A percentile compares a stretch with the other conserved stretches of the same genome.
These are phyloP conservation scores for Grantiella picta DNA, from an alignment of 2,113 vertebrate genomes.

Conservation along the genomic window DNA sequence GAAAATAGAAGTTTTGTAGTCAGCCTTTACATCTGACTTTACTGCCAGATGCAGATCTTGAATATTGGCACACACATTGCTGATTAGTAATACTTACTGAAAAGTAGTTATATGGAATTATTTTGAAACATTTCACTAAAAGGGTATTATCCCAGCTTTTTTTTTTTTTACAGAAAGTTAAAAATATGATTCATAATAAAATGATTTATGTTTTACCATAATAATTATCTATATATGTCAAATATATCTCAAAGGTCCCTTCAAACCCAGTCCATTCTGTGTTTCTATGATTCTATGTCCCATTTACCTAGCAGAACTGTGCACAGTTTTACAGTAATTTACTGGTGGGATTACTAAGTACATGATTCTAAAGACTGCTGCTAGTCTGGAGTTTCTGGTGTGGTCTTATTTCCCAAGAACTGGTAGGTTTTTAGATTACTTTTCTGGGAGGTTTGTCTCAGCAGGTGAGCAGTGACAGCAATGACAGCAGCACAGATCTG, in stretches of 20 bases:
- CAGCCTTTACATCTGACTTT: neutral
- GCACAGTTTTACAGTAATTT: neutral
- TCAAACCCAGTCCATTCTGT: neutral
- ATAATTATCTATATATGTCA: neutral
- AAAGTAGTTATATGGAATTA: neutral
- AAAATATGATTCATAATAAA: neutral
- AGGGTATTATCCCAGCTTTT: neutral
- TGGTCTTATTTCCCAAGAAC: neutral
- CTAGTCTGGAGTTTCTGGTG: neutral
- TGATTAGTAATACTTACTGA: neutral
- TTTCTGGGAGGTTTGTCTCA: neutral
- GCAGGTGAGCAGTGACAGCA: neutral
- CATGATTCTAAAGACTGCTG: neutral
- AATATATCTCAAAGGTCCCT: no score
- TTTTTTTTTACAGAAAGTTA: neutral
- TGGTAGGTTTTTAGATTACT: neutral
- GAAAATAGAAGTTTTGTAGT: neutral
- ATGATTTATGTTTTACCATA: neutral
- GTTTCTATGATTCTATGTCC: neutral
- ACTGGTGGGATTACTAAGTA: neutral
- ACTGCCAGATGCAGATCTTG: neutral
- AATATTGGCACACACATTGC: neutral
- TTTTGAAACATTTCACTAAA: neutral
- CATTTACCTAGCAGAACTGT: neutral
- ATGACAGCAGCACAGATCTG: neutral